Evolutionary conservation across 2,113 vertebrate genomes (phyloP).

Genomic region (Naja naja): DNA sequence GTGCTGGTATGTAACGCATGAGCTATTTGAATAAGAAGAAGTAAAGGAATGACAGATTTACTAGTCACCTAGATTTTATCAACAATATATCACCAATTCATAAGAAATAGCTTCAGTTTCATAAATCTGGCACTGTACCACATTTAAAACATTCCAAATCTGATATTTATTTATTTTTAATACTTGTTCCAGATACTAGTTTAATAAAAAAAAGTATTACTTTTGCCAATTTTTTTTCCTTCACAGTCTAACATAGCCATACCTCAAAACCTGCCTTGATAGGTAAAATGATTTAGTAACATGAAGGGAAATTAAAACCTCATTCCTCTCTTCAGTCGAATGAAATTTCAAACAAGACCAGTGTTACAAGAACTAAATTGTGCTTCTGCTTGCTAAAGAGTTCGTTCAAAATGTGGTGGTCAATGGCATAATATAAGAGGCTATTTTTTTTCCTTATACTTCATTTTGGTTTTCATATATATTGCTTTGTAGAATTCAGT

Average conservation of each 20-base stretch:
- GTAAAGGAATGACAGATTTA: neutral
- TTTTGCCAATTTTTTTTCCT: slow-evolving; percentile 25
- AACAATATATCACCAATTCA: neutral
- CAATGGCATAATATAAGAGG: slow-evolving; percentile 26
- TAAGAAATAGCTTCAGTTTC: slow-evolving; percentile 31
- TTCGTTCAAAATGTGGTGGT: neutral
- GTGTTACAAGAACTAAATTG: slow-evolving; percentile 15
- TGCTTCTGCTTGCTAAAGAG: slow-evolving; percentile 29
- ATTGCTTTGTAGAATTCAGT: slow-evolving; percentile 33
- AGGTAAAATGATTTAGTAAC: slow-evolving; percentile 45
- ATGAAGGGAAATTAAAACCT: slow-evolving; percentile 42
- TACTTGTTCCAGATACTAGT: slow-evolving; percentile 6
- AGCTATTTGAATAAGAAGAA: slow-evolving; percentile 8
- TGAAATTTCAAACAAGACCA: slow-evolving; percentile 34
- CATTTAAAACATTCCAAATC: neutral
- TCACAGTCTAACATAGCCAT: slow-evolving; percentile 16
- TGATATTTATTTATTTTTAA: neutral
- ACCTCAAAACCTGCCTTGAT: slow-evolving; percentile 38
- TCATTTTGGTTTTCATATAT: neutral
- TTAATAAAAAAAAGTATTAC: slow-evolving; percentile 7
- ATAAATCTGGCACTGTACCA: slow-evolving; percentile 13
- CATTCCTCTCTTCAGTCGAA: slow-evolving; percentile 66
- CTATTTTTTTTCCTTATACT: slow-evolving; percentile 14
- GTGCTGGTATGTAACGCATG: slow-evolving; percentile 7
- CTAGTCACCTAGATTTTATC: neutral